Evolutionary conservation across 2,888 invertebrate species (phyloP).

Genomic region (Podotricha telesiphe): DNA sequence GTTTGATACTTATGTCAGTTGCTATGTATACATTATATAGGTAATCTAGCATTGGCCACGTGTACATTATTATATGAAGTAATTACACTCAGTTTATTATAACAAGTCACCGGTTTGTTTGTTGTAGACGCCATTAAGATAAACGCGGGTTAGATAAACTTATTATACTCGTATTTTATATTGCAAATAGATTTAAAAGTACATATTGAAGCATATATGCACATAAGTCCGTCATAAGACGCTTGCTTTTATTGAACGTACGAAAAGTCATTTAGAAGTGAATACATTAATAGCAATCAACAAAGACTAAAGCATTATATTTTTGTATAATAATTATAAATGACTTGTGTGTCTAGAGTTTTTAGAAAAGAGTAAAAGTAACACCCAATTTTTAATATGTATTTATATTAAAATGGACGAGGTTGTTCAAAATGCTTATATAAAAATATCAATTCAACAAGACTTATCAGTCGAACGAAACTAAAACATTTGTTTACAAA

Average conservation of each 20-base stretch:
- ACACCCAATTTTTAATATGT: too few relatives aligned
- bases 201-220: background rate
- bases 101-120: background rate
- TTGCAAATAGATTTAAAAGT: slow-evolving; percentile 10
- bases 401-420: too few relatives aligned
- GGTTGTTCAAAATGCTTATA: background rate
- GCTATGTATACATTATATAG: background rate
- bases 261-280: background rate
- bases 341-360: too few relatives aligned
- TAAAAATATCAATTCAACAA: background rate
- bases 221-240: background rate
- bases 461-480: slow-evolving; percentile 2
- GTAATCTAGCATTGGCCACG: background rate
- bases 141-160: slow-evolving; percentile 2
- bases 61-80: background rate
- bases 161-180: background rate
- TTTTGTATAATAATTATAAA: too few relatives aligned
- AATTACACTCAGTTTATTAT: background rate
- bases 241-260: background rate
- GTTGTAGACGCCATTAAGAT: slow-evolving; percentile 1
- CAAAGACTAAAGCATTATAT: too few relatives aligned
- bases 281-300: too few relatives aligned
- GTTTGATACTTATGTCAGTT: background rate
- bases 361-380: too few relatives aligned
- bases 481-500: background rate